Evolutionary conservation across 2,113 vertebrate genomes (phyloP).

Genomic region (Prietella phreatophila): DNA sequence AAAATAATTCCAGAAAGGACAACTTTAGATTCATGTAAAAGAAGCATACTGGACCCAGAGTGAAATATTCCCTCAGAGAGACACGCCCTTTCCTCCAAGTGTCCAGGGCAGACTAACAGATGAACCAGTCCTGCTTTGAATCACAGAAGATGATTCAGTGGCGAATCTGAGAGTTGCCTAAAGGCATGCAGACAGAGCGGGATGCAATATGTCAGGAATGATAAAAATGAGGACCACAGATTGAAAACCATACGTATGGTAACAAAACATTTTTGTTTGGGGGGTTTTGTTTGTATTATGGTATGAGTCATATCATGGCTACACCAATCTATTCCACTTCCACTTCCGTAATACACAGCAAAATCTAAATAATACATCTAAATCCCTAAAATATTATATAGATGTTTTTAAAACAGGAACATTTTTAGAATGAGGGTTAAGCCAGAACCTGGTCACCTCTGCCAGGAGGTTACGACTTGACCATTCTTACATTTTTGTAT

Average conservation of each 20-base stretch:
- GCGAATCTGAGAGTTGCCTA: not conserved
- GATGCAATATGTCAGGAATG: not conserved
- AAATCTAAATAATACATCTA: too few relatives aligned
- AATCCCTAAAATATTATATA: too few relatives aligned
- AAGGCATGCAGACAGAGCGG: not conserved
- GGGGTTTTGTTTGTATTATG: too few relatives aligned
- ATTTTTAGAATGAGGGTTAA: too few relatives aligned
- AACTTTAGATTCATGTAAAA: not conserved
- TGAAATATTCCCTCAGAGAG: not conserved
- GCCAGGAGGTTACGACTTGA: too few relatives aligned
- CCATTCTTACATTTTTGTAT: too few relatives aligned
- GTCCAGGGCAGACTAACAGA: not conserved
- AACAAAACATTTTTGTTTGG: not conserved
- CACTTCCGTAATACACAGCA: too few relatives aligned
- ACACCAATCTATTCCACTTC: too few relatives aligned
- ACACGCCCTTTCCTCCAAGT: too few relatives aligned
- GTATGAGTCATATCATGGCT: too few relatives aligned
- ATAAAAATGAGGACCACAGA: not conserved
- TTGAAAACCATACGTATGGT: not conserved
- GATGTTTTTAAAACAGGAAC: too few relatives aligned
- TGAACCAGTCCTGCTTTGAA: not conserved
- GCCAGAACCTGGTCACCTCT: too few relatives aligned
- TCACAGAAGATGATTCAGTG: not conserved
- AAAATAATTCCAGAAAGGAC: not conserved
- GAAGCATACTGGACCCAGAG: not conserved